These are phyloP conservation scores for Hycleus cichorii DNA, from an alignment of 1,140 invertebrate genomes.

Conservation along the genomic window DNA sequence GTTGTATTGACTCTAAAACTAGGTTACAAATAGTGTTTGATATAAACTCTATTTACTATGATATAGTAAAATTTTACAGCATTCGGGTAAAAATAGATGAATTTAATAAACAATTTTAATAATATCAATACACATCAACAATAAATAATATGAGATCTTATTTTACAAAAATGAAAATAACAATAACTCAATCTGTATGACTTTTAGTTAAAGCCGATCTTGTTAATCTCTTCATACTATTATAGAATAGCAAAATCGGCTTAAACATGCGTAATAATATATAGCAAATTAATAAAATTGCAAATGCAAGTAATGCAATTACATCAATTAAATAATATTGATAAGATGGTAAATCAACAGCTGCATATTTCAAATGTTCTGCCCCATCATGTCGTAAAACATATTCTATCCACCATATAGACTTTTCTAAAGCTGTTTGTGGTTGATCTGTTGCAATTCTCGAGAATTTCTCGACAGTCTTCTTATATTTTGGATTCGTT, in stretches of 20 bases:
- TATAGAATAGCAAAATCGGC: not conserved
- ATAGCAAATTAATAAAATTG: not conserved
- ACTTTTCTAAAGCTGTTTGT: slow-evolving; percentile 38
- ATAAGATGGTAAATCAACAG: slow-evolving; percentile 37
- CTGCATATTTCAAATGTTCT: slow-evolving; percentile 39
- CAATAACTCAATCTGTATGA: not conserved
- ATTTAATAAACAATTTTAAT: too few species aligned
- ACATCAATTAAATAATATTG: slow-evolving; percentile 30
- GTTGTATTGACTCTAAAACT: too few species aligned
- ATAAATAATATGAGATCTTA: too few species aligned
- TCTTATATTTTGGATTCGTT: slow-evolving; percentile 32
- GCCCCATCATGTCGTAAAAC: slow-evolving; percentile 47
- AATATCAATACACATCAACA: too few species aligned
- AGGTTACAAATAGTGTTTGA: too few species aligned
- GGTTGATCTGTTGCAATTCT: slow-evolving; percentile 41
- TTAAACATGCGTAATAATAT: not conserved
- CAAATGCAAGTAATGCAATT: slow-evolving; percentile 10
- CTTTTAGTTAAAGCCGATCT: too few species aligned
- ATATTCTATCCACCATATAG: slow-evolving; percentile 51
- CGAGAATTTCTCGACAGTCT: slow-evolving; percentile 34
- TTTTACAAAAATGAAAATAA: not conserved
- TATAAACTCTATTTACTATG: too few species aligned
- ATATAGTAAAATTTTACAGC: too few species aligned
- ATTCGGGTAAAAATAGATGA: too few species aligned
- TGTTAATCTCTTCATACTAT: not conserved